phyloP scores from a whole-genome alignment of 2,888 invertebrate species.

The Balanococcus diminutus region DNA sequence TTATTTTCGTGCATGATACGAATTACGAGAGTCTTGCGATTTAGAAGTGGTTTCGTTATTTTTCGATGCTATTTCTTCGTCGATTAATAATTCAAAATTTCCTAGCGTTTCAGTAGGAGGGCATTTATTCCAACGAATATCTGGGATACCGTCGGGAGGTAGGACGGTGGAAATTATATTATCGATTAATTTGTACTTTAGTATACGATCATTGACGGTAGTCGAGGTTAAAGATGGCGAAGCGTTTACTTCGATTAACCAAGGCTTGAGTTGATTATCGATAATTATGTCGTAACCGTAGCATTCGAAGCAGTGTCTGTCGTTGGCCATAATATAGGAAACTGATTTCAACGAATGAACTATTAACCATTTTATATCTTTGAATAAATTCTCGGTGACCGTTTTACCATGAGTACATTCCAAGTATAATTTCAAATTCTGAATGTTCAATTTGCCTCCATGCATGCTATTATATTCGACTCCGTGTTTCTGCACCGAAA shows the following conservation, averaged over 20 bases:
- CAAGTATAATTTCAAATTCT: constrained; percentile 85
- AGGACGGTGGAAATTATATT: constrained; percentile 85
- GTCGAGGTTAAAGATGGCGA: constrained; percentile 94
- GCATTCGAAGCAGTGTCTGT: constrained; percentile 90
- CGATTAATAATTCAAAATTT: constrained; percentile 82
- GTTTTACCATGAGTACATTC: constrained; percentile 83
- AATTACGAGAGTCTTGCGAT: constrained; percentile 50
- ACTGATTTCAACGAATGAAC: constrained; percentile 93
- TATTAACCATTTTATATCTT: constrained; percentile 86
- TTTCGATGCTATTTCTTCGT: constrained; percentile 69
- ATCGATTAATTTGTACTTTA: constrained; percentile 92
- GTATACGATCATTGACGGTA: constrained; percentile 89
- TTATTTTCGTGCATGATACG: constrained; percentile 47
- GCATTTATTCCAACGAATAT: constrained; percentile 86
- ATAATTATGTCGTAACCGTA: constrained; percentile 97
- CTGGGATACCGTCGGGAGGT: constrained; percentile 81
- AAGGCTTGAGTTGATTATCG: constrained; percentile 91
- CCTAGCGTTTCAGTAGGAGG: constrained; percentile 76
- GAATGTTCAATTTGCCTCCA: constrained; percentile 92
- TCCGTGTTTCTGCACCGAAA: constrained; percentile 97
- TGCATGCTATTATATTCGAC: constrained; percentile 92
- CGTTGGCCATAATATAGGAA: constrained; percentile 89
- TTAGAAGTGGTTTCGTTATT: constrained; percentile 55
- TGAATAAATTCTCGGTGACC: constrained; percentile 86
- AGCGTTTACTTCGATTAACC: constrained; percentile 94